Percentiles rank a stretch among this genome's conserved stretches.
Conservation (phyloP, 1,140 invertebrate genomes). For the Neodiprion lecontei region DNA sequence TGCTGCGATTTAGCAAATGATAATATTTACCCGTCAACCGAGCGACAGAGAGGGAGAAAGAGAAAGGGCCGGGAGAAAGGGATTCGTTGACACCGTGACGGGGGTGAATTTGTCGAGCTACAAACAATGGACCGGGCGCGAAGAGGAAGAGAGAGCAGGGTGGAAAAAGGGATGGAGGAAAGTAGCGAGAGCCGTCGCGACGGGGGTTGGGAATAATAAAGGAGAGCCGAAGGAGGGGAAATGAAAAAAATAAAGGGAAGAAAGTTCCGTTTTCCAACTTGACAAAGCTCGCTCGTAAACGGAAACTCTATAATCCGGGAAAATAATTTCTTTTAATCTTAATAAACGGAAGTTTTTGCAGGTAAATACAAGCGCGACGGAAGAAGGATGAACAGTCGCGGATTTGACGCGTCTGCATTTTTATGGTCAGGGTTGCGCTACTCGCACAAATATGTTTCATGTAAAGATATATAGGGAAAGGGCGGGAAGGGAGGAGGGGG, state of each 20-base stretch:
- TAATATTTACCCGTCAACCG: neutral
- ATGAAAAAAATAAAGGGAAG: neutral
- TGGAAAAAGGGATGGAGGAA: neutral
- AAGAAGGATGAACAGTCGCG: neutral
- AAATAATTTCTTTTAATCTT: neutral
- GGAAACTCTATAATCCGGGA: neutral
- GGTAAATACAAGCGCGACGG: neutral
- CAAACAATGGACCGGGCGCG: slow-evolving; percentile 13
- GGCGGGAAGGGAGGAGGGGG: no score
- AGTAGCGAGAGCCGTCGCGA: neutral
- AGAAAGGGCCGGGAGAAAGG: neutral
- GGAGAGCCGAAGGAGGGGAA: neutral
- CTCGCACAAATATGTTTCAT: no score
- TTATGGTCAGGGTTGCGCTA: no score
- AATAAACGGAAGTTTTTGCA: neutral
- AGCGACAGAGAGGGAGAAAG: neutral
- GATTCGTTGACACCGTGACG: neutral
- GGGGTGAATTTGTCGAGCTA: slow-evolving; percentile 14
- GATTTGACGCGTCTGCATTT: neutral
- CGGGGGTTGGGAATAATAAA: neutral
- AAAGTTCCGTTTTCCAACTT: slow-evolving; percentile 27
- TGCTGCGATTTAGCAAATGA: neutral
- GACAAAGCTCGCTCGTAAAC: slow-evolving; percentile 2
- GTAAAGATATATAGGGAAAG: no score
- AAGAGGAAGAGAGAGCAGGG: slow-evolving; percentile 9